Base-by-base conservation (phyloP, 1,140 invertebrate species). In the Manduca sexta region DNA sequence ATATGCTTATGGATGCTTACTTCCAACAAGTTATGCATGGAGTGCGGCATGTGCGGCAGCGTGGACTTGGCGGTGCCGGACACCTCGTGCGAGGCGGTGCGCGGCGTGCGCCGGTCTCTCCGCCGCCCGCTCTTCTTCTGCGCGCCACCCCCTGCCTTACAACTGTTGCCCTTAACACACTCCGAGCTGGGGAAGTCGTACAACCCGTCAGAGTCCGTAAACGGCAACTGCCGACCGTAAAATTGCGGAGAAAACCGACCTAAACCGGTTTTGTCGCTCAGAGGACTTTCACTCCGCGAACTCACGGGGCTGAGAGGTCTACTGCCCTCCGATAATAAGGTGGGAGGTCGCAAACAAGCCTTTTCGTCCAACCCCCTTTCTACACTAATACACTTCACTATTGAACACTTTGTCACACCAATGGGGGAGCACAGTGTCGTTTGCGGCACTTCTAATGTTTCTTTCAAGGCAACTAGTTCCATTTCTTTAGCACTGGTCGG, bases 131-230 rank as follows among this genome's bases (percentile, higher is more conserved):
- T 76, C 56, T 89, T 90, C 62, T 88, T 88, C 50, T 88, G 84
- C 14, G 82, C 65, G 52, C 86, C 89, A 15, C 53, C 71, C 37
- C 67, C 63, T 6, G 60, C 58, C 42, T 79, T 85, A 55, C 69
- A 83, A 49, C 54, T 80, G 17, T 65, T 74, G 7, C 74, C 79
- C 63, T 77, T 84, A 18, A 86, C 82, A 55, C 90, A 89, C 69
- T 93, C 92, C 1, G 92, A 92, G 72, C 92, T 93, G 5, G 91
- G 91, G 74, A 91, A 92, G 72, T 94, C 92, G 71, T 93, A 93
- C 3, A 94, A 70, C 1, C 92, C 92, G 71, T 93, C 93, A 0
- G 92, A 93, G 73, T 93, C 92, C 2, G 92, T 93, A 56, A 92
- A 91, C 3, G 91, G 91, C 14, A 92, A 62, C 43, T 90, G 85